Evolutionary conservation across 1,140 invertebrate species (phyloP), one percentile per base, ranked within the genome.

Genomic region (Euwallacea fornicatus): DNA sequence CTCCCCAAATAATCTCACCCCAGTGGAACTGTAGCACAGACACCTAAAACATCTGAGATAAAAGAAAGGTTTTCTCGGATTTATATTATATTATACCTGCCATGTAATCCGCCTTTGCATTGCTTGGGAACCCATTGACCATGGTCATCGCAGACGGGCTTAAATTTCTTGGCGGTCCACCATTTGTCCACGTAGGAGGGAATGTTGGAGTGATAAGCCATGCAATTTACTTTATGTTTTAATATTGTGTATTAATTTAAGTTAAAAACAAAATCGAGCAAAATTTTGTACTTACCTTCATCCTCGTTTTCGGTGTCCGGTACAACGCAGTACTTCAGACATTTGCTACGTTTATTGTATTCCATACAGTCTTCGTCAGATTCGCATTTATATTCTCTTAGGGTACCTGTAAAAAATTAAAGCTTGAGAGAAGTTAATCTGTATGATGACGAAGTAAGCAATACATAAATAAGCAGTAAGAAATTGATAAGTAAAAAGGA

Each of bases 51-150:
- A 33, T 2, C 21, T 33, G 21, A 33, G 21, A 4, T 33, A 4
- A 33, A 33, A 33, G 21, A 33, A 60, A 8, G 42, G 11, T 60
- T 60, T 60, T 2, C 58, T 4, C 16, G 4, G 15, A n/a, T 41
- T 8, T 2, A 13, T 50, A 33, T 33, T 33, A 4, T 2, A 56
- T 56, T n/a, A 8, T 81, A 85, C 85, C 84, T 83, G 77, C 86
- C 85, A 50, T 77, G 83, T 65, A 84, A 79, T 74, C 86, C 85
- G 21, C 85, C 85, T 80, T 86, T 87, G 71, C 86, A 87, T 76
- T 87, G 86, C 68, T 85, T 84, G 6, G 86, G 79, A n/a, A 82
- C 82, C 77, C 81, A 88, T 6, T 77, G 77, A 10, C 85, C 86
- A 75, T 87, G 83, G 21, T 80, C 76, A 68, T 84, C 78, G 72